Base-by-base conservation (phyloP, 2,797 vertebrate species). In the Simalia tracyae region DNA sequence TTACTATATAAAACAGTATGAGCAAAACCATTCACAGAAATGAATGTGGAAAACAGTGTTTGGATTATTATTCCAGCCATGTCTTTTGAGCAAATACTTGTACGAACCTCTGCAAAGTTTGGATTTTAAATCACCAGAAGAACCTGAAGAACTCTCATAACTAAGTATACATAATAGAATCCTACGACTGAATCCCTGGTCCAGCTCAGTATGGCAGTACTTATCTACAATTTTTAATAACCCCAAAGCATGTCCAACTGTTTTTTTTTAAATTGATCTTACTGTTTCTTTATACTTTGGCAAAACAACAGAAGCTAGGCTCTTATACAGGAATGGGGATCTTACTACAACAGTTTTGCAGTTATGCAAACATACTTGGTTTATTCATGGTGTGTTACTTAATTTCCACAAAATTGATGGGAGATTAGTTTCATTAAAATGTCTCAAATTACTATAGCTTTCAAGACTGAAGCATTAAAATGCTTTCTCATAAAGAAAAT, bases 401-500 rank as follows among this genome's bases (percentile, higher is more conserved):
- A 61, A 93, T 93, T 89, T 92, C 93, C 24, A 68, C 15, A 93
- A 95, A 94, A 91, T 2, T 84, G 50, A 89, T 89, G 24, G 92
- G 64, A 96, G 50, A 92, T 3, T 3, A 90, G 68, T 90, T 91
- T 93, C 36, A 94, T 94, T 81, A 87, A 66, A 86, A 93, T 87
- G 64, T 59, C 87, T 91, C 93, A 60, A 95, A 95, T 95, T n/a
- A 93, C 64, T 94, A 57, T 19, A 84, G 24, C 5, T 84, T 96
- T 94, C 50, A 84, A 61, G 94, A 95, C 61, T 95, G 92, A 92
- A 94, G 54, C 60, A 26, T 94, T 0, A 2, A 94, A 56, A 89
- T 64, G 92, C 89, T 96, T 95, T 95, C 86, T 93, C 92, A 94
- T 91, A 88, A 94, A 93, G 50, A 95, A 92, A 84, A 60, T 3